A percentile compares a stretch with the other conserved stretches of the same genome.
phyloP scores from a whole-genome alignment of 2,113 vertebrate species.

The Ia io region DNA sequence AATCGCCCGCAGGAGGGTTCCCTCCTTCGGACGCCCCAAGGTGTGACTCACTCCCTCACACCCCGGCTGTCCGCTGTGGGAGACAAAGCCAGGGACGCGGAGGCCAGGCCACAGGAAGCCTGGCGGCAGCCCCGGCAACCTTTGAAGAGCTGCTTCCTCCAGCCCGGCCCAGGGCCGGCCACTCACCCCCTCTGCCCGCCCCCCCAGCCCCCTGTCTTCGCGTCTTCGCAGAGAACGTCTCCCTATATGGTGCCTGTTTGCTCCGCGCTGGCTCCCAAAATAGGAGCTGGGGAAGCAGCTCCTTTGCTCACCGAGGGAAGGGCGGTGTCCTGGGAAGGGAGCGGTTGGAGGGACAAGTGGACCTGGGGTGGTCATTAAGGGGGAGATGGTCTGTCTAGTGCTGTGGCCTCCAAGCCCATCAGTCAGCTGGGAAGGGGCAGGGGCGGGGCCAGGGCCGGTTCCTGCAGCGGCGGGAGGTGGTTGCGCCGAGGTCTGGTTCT shows the following conservation, averaged over 20 bases:
- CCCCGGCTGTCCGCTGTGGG: neutral
- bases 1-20: neutral
- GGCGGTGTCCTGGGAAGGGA: slow-evolving; percentile 42
- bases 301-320: slow-evolving; percentile 43
- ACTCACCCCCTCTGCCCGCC: neutral
- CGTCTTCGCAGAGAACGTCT: neutral
- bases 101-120: slow-evolving; percentile 49
- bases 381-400: neutral
- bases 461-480: neutral
- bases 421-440: neutral
- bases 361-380: neutral
- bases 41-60: neutral
- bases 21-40: neutral
- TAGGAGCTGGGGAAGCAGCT: slow-evolving; percentile 40
- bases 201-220: rapidly evolving
- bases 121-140: neutral
- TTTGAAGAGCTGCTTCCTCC: slow-evolving; percentile 48
- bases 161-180: rapidly evolving
- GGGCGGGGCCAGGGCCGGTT: rapidly evolving
- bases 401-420: neutral
- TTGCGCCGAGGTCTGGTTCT: neutral
- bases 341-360: neutral
- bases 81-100: neutral
- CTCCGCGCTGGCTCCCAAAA: slow-evolving; percentile 34
- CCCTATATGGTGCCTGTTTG: slow-evolving; percentile 30